These are phyloP conservation scores for Eidolon helvum DNA, from an alignment of 2,113 vertebrate species.

Conservation along the genomic window DNA sequence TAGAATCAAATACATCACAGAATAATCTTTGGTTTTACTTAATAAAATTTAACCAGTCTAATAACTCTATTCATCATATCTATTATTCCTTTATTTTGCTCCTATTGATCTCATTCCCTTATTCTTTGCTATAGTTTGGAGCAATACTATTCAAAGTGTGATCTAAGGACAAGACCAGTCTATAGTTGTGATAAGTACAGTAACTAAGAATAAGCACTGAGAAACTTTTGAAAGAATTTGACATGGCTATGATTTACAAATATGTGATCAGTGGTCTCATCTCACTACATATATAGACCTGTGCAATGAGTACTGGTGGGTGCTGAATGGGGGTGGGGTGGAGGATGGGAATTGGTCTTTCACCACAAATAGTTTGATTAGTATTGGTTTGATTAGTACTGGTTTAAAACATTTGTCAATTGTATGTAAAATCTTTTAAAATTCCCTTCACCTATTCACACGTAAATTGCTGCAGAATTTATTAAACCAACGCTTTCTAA, in stretches of 20 bases:
- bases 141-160: neutral
- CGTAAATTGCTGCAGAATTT: neutral
- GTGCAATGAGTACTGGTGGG: neutral
- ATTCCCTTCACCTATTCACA: neutral
- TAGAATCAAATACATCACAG: neutral
- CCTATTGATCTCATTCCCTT: neutral
- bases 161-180: neutral
- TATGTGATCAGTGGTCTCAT: neutral
- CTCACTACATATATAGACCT: neutral
- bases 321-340: neutral
- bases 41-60: neutral
- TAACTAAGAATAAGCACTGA: neutral
- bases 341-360: neutral
- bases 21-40: neutral
- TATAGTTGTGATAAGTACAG: neutral
- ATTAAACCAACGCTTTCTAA: neutral
- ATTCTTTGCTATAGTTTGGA: neutral
- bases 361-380: neutral
- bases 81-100: neutral
- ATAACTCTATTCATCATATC: neutral
- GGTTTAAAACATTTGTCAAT: neutral
- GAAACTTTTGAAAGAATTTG: neutral
- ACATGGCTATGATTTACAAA: neutral
- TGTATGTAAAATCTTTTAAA: neutral
- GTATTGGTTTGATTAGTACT: neutral